A percentile compares a stretch with the other conserved stretches of the same genome.
Evolutionary conservation across 2,888 invertebrate species (phyloP).

Genomic region (Ophraella communa): DNA sequence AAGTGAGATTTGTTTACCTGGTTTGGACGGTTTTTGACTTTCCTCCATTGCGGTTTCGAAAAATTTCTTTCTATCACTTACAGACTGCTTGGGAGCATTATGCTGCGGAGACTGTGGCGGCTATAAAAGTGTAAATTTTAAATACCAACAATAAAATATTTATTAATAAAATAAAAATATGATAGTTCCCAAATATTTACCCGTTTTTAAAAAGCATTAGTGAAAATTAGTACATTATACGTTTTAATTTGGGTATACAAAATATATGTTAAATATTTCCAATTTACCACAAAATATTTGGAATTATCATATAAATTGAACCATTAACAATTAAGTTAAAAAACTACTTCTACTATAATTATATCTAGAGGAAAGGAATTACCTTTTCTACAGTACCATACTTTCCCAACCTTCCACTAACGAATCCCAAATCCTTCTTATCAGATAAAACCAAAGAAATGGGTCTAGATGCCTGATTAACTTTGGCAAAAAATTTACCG

Average conservation of each 20-base stretch:
- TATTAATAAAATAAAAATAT: constrained; percentile 9
- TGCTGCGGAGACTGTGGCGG: constrained; percentile 73
- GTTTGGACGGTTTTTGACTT: constrained; percentile 84
- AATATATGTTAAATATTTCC: not conserved
- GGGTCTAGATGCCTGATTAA: constrained; percentile 38
- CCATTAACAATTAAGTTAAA: constrained; percentile 1
- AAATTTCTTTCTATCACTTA: constrained; percentile 92
- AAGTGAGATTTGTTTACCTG: constrained; percentile 65
- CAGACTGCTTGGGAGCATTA: constrained; percentile 81
- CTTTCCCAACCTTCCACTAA: constrained; percentile 36
- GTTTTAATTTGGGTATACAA: no score
- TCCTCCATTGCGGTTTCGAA: constrained; percentile 97
- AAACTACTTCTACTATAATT: constrained; percentile 1
- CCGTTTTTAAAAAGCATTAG: no score
- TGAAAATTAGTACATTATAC: no score
- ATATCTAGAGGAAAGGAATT: constrained; percentile 24
- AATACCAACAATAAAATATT: constrained; percentile 25
- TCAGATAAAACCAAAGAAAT: constrained; percentile 42
- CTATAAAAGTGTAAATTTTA: constrained; percentile 43
- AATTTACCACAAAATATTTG: not conserved
- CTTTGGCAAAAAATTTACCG: constrained; percentile 21
- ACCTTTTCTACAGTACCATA: constrained; percentile 39
- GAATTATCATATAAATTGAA: constrained; percentile 7
- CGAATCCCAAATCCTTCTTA: constrained; percentile 41
- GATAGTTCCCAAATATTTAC: constrained; percentile 9